Percentiles rank a stretch among this genome's conserved stretches.
These are phyloP conservation scores for Drosophila infuscata DNA, from an alignment of 2,888 invertebrate genomes.

Conservation along the genomic window DNA sequence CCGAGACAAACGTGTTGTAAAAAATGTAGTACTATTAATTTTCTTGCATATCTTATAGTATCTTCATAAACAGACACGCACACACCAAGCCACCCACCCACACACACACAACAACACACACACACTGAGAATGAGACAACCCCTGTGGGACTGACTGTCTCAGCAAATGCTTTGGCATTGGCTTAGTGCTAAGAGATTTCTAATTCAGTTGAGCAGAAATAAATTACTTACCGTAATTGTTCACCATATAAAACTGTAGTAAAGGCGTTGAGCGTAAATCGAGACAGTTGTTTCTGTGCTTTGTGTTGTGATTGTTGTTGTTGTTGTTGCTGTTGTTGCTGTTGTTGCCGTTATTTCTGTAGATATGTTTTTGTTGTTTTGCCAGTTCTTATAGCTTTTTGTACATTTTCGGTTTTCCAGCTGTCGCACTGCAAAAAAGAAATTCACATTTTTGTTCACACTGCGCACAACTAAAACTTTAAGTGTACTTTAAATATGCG, in stretches of 20 bases:
- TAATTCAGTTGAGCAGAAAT: constrained; percentile 81
- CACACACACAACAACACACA: constrained; percentile 32
- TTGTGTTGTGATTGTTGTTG: constrained; percentile 24
- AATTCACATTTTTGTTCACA: constrained; percentile 16
- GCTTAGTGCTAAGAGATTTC: constrained; percentile 79
- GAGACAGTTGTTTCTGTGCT: constrained; percentile 54
- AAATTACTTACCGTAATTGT: constrained; percentile 81
- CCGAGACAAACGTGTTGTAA: constrained; percentile 79
- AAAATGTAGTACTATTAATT: constrained; percentile 81
- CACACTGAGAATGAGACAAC: constrained; percentile 14
- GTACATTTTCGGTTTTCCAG: constrained; percentile 49
- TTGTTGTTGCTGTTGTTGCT: constrained; percentile 21
- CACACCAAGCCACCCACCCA: constrained; percentile 41
- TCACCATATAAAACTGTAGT: constrained; percentile 77
- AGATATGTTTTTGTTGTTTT: constrained; percentile 17
- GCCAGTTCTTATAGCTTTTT: constrained; percentile 43
- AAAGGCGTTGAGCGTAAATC: constrained; percentile 63
- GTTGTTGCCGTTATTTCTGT: constrained; percentile 5
- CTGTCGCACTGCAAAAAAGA: constrained; percentile 44
- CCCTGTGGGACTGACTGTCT: constrained; percentile 36
- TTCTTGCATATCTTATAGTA: constrained; percentile 79
- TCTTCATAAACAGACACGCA: constrained; percentile 73
- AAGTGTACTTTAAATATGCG: constrained; percentile 39
- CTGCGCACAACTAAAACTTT: constrained; percentile 19
- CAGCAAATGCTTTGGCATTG: constrained; percentile 63